Evolutionary conservation across 2,888 invertebrate genomes (phyloP).

Genomic region (Erebia epiphron): DNA sequence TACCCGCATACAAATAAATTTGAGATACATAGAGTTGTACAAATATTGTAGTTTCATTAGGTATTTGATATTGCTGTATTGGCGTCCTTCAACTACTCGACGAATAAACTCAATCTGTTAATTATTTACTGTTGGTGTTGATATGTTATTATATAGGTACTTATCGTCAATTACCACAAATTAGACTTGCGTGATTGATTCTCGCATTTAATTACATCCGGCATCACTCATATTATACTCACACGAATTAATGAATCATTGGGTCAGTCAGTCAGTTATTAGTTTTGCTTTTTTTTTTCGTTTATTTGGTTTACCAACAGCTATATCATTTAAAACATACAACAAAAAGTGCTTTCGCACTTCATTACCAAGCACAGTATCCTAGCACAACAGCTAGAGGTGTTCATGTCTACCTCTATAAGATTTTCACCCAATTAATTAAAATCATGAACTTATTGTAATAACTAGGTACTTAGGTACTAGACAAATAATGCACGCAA

Average conservation of each 20-base stretch:
- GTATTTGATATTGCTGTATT: neutral
- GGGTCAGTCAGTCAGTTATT: neutral
- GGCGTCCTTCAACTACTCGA: neutral
- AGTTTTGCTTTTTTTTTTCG: too few relatives aligned
- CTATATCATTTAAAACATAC: too few relatives aligned
- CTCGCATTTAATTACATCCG: constrained; percentile 9
- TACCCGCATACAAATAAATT: too few relatives aligned
- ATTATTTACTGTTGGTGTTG: neutral
- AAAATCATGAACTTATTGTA: too few relatives aligned
- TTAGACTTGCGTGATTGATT: constrained; percentile 11
- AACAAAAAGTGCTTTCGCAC: too few relatives aligned
- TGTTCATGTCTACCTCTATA: neutral
- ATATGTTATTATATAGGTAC: neutral
- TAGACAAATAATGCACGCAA: too few relatives aligned
- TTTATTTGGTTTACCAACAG: too few relatives aligned
- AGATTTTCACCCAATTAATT: too few relatives aligned
- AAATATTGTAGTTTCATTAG: too few relatives aligned
- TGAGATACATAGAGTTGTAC: too few relatives aligned
- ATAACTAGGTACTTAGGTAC: too few relatives aligned
- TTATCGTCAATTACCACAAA: constrained; percentile 2
- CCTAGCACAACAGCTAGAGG: too few relatives aligned
- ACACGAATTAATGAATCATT: neutral
- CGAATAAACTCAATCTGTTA: neutral
- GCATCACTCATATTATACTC: neutral
- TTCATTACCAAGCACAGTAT: neutral